Evolutionary conservation across 2,113 vertebrate genomes (phyloP), one percentile per base, ranked within the genome.

Genomic region (Clarias gariepinus): DNA sequence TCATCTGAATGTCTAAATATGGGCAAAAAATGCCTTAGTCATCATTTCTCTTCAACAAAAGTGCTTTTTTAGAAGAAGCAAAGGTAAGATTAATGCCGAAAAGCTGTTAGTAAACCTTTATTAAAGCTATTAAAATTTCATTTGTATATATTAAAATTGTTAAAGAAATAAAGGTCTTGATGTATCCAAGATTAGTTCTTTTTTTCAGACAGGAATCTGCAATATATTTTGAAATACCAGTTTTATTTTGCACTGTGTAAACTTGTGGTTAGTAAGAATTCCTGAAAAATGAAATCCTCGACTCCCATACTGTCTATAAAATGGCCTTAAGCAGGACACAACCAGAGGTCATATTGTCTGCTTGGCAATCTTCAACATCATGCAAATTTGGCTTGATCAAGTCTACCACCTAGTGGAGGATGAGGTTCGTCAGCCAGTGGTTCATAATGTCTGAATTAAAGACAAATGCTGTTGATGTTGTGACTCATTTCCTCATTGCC

Each of bases 381-480:
- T 53, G 16, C 13, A 18, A 58, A 30, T 10, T 68, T 88, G 76
- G 4, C 81, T 89, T 91, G 80, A 90, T 85, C 87, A 90, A 92
- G 86, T 1, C 81, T 92, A 90, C 66, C 94, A 90, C 81, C 94
- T 93, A 33, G 86, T 91, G 94, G 89, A 12, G 8, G 63, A 85
- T 47, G 15, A 69, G 25, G 16, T 28, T 83, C 57, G 18, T n/a
- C 23, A 66, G 19, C 9, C 8, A 19, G 16, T 57, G 33, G 60
- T 83, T 74, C 73, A 86, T 85, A 25, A 86, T 47, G 66, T 71
- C 71, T 58, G 57, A 85, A 88, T 77, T 61, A 87, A 88, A 66
- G 33, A 23, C 58, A 73, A 58, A 58, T 58, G 58, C 11, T 83
- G 47, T 47, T 47, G 7, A 41, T 69, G 55, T 61, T 18, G 16